Evolutionary conservation across 2,113 vertebrate species (phyloP), one percentile per base, ranked within the genome.

Genomic region (Oreochromis tanganicae): DNA sequence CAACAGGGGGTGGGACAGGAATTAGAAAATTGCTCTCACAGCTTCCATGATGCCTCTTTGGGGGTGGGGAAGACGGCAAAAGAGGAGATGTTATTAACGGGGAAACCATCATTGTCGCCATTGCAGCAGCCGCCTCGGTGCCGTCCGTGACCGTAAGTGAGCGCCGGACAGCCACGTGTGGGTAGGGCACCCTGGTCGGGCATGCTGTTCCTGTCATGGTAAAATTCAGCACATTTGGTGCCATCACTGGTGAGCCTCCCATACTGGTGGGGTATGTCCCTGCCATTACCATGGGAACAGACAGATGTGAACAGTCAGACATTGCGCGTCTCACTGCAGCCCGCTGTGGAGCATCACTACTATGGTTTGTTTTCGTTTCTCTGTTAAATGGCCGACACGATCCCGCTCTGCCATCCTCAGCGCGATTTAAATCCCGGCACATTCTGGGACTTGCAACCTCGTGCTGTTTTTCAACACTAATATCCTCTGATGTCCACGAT

Each of bases 281-380:
- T 71, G 92, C 96, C 91, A 7, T 82, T 8, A 94, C 17, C 88
- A 95, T 96, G 55, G 98, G 98, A 88, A 99, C 98, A 0, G 97
- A 97, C 92, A 99, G 95, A 92, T 97, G 98, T 4, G 97, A 97
- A 92, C 97, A 98, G 90, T 98, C 98, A 1, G 98, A 99, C 96
- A 99, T 97, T 4, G 98, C 97, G 5, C 98, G 97, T 84, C 97
- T 95, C 91, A 99, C 97, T 73, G 89, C 87, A 57, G 87, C 86
- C 7, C 94, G 83, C 85, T 92, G 95, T 73, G 94, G 92, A 91
- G 54, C 79, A 87, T 92, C 96, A 89, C 87, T 87, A 50, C 94
- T 86, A 83, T 89, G 75, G 61, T 9, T 46, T 12, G 83, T 75
- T 93, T 82, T 94, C 61, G 50, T 61, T 29, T 89, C 92, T 86